Evolutionary conservation across 2,797 vertebrate genomes (phyloP), one percentile per base, ranked within the genome.

Genomic region (Sparus aurata): DNA sequence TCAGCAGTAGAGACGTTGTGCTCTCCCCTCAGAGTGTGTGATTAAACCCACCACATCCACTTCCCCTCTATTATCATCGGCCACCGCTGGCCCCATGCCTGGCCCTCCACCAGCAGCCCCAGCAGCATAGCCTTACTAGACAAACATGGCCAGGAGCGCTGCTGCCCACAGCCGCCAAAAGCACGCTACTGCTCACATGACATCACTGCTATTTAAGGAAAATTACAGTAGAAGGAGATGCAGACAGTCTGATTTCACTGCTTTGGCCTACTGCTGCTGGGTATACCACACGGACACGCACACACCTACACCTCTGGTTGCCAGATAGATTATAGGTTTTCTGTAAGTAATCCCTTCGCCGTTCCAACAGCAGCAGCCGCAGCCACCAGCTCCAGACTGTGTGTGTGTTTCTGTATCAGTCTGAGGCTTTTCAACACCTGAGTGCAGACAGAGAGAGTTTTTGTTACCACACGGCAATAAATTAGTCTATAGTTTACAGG

Each of bases 201-300:
- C 94, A 93, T 95, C 93, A 95, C 75, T 75, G 88, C 84, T 95
- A 92, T 95, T 94, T 89, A 60, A 79, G 80, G 92, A 72, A 90
- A 94, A 93, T 92, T 87, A 90, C 90, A 89, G 91, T 85, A 79
- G 80, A 80, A 76, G 62, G 86, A 73, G 92, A 91, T 88, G 90
- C 92, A 94, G 93, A 92, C 91, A 69, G 83, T 89, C 82, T 90
- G 90, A 93, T 93, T 93, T 94, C 89, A 93, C 90, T 88, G 81
- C 79, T 38, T 34, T 82, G 85, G 88, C 74, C 85, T 73, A 68
- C 87, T 87, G 74, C 79, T 82, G 62, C 46, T 85, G 83, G 88
- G 83, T 69, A 69, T 65, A 84, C 80, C 88, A 76, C 88, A 85
- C 73, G 12, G 75, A 61, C 70, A 64, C 80, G 70, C 68, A 59